Conservation (phyloP, 1,140 invertebrate species). For the Aphelenchoides fujianensis region DNA sequence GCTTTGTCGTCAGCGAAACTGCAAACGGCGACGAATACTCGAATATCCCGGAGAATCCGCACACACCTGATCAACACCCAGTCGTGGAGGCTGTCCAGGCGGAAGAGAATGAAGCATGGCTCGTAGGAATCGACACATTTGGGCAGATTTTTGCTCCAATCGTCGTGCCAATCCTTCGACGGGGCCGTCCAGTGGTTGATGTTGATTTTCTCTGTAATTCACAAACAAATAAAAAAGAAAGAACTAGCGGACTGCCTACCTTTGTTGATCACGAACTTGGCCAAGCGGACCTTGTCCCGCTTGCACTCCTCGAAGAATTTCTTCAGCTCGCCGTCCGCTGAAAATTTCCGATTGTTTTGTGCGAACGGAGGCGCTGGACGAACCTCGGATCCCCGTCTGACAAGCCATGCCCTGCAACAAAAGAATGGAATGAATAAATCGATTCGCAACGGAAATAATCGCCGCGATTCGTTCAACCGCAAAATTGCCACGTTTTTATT, state of each 20-base stretch:
- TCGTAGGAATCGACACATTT: slow-evolving; percentile 77
- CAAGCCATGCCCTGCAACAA: slow-evolving; percentile 60
- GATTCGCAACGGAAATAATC: too few species aligned
- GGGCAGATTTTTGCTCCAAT: slow-evolving; percentile 77
- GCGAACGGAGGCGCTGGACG: too few species aligned
- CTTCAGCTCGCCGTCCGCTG: slow-evolving; percentile 54
- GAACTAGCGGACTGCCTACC: slow-evolving; percentile 33
- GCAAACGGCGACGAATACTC: too few species aligned
- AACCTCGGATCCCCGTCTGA: slow-evolving; percentile 62
- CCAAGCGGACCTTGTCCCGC: slow-evolving; percentile 58
- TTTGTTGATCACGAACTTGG: slow-evolving; percentile 60
- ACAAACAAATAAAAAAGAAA: not conserved
- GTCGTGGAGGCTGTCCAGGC: slow-evolving; percentile 77
- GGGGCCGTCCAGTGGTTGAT: slow-evolving; percentile 71
- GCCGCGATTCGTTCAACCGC: too few species aligned
- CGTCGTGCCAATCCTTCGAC: slow-evolving; percentile 74
- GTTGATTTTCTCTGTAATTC: slow-evolving; percentile 73
- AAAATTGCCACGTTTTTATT: too few species aligned
- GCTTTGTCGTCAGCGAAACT: slow-evolving; percentile 62
- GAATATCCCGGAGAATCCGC: too few species aligned
- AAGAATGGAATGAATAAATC: too few species aligned
- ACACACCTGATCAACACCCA: slow-evolving; percentile 83
- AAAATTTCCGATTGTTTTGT: too few species aligned
- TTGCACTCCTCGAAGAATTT: slow-evolving; percentile 61
- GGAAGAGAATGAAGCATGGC: slow-evolving; percentile 88